phyloP scores from a whole-genome alignment of 2,113 vertebrate genomes.

The Limanda limanda region DNA sequence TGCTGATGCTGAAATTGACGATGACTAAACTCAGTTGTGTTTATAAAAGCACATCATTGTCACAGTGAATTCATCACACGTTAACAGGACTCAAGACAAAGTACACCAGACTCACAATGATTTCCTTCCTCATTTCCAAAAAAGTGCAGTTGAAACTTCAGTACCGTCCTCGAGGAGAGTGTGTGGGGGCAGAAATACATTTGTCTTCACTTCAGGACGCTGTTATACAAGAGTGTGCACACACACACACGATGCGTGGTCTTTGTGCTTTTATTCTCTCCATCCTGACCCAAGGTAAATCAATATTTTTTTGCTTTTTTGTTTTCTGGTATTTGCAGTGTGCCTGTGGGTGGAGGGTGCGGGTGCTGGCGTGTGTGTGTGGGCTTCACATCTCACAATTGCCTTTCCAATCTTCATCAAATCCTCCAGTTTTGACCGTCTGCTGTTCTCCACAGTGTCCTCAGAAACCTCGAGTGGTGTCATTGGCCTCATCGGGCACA shows the following conservation, averaged over 20 bases:
- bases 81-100: not conserved
- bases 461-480: slow-evolving; percentile 40
- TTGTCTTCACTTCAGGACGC: slow-evolving; percentile 40
- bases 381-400: slow-evolving; percentile 12
- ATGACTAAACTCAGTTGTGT: not conserved
- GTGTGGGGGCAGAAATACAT: slow-evolving; percentile 25
- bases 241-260: slow-evolving; percentile 54
- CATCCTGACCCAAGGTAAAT: slow-evolving; percentile 67
- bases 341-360: slow-evolving; percentile 25
- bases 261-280: slow-evolving; percentile 53
- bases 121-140: slow-evolving; percentile 65
- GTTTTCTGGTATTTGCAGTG: slow-evolving; percentile 19
- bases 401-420: not conserved
- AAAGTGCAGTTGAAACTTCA: slow-evolving; percentile 40
- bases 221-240: slow-evolving; percentile 56
- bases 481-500: slow-evolving; percentile 71
- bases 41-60: not conserved
- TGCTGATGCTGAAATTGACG: not conserved
- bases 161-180: not conserved
- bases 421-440: not conserved
- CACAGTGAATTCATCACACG: not conserved
- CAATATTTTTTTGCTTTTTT: slow-evolving; percentile 42
- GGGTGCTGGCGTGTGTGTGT: not conserved
- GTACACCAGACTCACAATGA: slow-evolving; percentile 5
- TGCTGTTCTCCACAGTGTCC: slow-evolving; percentile 45